These are phyloP conservation scores for Eledona agricola DNA, from an alignment of 2,888 invertebrate species.

Conservation along the genomic window DNA sequence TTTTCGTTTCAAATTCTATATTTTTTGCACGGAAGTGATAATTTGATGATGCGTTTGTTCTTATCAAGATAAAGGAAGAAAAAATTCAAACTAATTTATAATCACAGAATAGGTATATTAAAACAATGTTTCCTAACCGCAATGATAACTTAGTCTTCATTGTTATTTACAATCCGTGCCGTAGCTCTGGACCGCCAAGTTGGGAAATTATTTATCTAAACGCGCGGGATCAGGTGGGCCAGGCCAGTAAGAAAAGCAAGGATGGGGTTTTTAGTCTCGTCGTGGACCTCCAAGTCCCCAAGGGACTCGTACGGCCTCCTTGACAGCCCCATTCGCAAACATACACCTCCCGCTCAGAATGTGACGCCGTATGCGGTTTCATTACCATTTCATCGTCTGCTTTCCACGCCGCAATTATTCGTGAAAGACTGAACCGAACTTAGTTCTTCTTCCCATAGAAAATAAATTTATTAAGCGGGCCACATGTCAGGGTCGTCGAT, in stretches of 20 bases:
- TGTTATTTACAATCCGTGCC: slow-evolving; percentile 37
- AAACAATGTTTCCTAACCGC: too few relatives aligned
- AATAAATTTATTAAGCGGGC: slow-evolving; percentile 36
- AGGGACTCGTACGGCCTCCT: slow-evolving; percentile 57
- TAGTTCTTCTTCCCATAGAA: slow-evolving; percentile 8
- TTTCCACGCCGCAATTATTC: neutral
- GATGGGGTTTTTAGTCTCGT: slow-evolving; percentile 53
- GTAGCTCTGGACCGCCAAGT: slow-evolving; percentile 37
- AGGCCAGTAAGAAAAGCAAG: slow-evolving; percentile 48
- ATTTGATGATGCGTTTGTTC: too few relatives aligned
- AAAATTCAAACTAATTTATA: too few relatives aligned
- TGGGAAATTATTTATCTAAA: slow-evolving; percentile 57
- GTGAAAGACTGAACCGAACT: slow-evolving; percentile 3
- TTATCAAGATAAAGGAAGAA: too few relatives aligned
- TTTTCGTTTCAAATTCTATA: too few relatives aligned
- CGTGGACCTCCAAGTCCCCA: slow-evolving; percentile 51
- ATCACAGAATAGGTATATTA: too few relatives aligned
- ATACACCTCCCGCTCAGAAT: slow-evolving; percentile 56
- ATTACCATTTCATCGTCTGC: slow-evolving; percentile 27
- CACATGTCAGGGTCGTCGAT: slow-evolving; percentile 36
- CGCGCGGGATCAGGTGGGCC: slow-evolving; percentile 56
- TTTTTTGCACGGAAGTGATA: too few relatives aligned
- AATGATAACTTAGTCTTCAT: slow-evolving; percentile 22
- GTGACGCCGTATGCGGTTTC: slow-evolving; percentile 45
- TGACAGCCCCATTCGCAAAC: slow-evolving; percentile 60